Evolutionary conservation across 2,113 vertebrate species (phyloP), one percentile per base, ranked within the genome.

Genomic region (Rattus rattus): DNA sequence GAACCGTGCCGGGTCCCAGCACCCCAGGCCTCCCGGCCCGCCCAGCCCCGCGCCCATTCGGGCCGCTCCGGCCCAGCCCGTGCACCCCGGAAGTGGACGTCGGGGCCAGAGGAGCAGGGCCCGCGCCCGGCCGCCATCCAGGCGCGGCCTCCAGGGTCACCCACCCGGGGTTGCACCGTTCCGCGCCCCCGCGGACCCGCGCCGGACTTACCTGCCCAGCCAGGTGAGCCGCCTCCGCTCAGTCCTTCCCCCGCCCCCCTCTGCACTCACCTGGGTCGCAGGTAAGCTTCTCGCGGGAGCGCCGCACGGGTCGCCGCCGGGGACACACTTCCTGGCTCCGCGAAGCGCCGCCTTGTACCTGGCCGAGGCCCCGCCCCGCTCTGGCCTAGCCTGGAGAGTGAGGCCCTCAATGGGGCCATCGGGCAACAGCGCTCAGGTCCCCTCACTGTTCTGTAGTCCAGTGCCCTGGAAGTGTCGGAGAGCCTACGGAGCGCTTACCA

Each of bases 271-370:
- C 98, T 99, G 98, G 59, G 69, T 94, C 97, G 92, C 98, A 98
- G 98, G 98, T 99, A 96, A 83, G 96, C 65, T 94, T 97, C 98
- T 96, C 98, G 98, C 98, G 98, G 98, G 98, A 98, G 91, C 96
- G 52, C 94, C 2, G 91, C 97, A 98, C 98, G 98, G 98, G 97
- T 59, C 75, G 98, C 97, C 97, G 97, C 96, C 97, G 92, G 97
- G 98, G 98, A 98, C 98, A 98, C 52, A 2, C 95, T 93, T 97
- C 95, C 7, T 49, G 77, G 22, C 81, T 4, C 87, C 86, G 98
- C 98, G 96, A 97, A 98, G 93, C 92, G 0, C 7, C 10, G 73
- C 87, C 0, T 65, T 20, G 63, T 85, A 97, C 96, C 97, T 96
- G 98, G 75, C 90, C 2, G 28, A 94, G 81, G 87, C 97, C 17